phyloP scores from a whole-genome alignment of 64 coral and sea anemone species.

The Acropora yongei region DNA sequence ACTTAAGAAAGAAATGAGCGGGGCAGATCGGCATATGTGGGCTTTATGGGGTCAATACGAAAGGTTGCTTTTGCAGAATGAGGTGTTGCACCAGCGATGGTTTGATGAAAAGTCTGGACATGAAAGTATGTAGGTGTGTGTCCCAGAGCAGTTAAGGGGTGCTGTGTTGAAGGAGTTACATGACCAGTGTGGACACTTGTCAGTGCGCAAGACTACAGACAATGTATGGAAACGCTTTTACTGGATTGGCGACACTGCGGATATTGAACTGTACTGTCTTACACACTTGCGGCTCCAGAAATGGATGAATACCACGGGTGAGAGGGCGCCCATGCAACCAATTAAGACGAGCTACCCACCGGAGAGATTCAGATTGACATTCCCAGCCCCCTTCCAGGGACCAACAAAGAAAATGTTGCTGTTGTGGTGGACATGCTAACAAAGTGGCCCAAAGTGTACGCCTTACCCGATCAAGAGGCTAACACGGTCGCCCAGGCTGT shows the following conservation, averaged over 20 bases:
- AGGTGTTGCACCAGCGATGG: conserved; percentile 38
- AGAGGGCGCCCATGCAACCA: conserved; percentile 33
- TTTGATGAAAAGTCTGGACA: neutral
- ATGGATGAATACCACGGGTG: neutral
- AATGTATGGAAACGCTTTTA: conserved; percentile 60
- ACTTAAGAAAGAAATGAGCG: neutral
- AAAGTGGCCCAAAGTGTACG: conserved; percentile 62
- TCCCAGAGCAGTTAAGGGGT: conserved; percentile 12
- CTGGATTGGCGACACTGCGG: conserved; percentile 22
- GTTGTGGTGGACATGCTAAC: conserved; percentile 66
- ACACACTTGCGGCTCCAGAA: conserved; percentile 47
- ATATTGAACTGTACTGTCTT: conserved; percentile 46
- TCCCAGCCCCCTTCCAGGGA: conserved; percentile 18
- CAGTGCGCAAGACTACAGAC: conserved; percentile 33
- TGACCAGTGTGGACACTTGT: conserved; percentile 38
- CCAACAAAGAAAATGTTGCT: conserved; percentile 36
- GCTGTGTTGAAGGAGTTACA: conserved; percentile 48
- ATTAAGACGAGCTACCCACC: conserved; percentile 52
- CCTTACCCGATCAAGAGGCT: conserved; percentile 26
- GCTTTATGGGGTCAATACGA: conserved; percentile 60
- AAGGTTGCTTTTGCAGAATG: conserved; percentile 16
- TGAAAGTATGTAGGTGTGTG: conserved; percentile 4
- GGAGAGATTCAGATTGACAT: conserved; percentile 60
- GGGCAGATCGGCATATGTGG: neutral
- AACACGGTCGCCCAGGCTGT: neutral